Conservation (phyloP, 2,797 vertebrate genomes). For the Lindbergichthys nudifrons region DNA sequence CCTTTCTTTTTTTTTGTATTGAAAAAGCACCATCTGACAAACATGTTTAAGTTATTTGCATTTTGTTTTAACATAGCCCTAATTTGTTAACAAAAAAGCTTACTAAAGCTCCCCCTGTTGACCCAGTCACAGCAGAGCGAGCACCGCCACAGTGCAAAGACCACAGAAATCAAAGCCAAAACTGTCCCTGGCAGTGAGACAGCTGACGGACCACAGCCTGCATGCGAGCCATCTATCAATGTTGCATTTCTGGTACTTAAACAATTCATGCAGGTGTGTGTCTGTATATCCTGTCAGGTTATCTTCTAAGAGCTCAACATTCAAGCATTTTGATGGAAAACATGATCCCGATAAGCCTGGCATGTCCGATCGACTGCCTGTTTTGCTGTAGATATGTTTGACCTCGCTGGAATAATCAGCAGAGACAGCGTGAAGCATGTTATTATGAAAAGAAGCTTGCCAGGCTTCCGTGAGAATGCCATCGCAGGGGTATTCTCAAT, state of each 20-base stretch:
- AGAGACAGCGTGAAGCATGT: conserved; percentile 25
- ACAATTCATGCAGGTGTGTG: background rate
- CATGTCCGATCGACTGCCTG: conserved; percentile 24
- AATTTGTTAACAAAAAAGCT: conserved; percentile 76
- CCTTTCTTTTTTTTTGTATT: conserved; percentile 39
- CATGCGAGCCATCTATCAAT: background rate
- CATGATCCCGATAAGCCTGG: conserved; percentile 22
- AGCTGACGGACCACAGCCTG: conserved; percentile 13
- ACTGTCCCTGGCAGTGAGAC: conserved; percentile 7
- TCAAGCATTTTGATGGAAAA: conserved; percentile 29
- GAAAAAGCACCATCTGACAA: conserved; percentile 25
- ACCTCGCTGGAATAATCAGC: conserved; percentile 46
- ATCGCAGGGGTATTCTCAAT: conserved; percentile 59
- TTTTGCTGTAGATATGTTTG: conserved; percentile 43
- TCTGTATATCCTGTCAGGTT: conserved; percentile 1
- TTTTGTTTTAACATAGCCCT: conserved; percentile 61
- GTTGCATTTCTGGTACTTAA: background rate
- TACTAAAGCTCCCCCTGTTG: conserved; percentile 57
- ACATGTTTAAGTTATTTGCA: conserved; percentile 61
- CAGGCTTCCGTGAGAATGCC: conserved; percentile 22
- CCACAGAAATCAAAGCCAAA: conserved; percentile 27
- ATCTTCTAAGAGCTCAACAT: conserved; percentile 21
- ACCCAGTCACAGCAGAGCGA: conserved; percentile 58
- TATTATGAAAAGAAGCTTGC: conserved; percentile 34
- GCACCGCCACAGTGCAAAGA: conserved; percentile 39